Conservation (phyloP, 2,888 invertebrate genomes). For the Coelopa pilipes region DNA sequence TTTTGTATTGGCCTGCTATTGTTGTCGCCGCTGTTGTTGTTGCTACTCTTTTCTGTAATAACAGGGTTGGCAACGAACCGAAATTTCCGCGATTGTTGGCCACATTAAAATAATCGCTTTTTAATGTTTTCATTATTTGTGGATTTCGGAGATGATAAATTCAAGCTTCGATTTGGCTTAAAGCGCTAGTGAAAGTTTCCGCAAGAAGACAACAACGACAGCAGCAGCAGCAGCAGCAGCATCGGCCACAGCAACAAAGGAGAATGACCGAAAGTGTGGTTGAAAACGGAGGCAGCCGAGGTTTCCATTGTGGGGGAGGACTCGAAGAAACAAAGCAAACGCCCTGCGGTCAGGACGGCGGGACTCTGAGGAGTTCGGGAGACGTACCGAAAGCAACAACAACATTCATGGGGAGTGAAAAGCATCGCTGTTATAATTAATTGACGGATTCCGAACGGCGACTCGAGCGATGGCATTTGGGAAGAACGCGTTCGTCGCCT, state of each 20-base stretch:
- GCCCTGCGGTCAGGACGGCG: not conserved
- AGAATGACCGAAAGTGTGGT: not conserved
- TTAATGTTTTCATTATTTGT: slow-evolving; percentile 23
- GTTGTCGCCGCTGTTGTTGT: not conserved
- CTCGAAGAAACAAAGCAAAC: not conserved
- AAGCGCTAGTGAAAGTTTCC: slow-evolving; percentile 1
- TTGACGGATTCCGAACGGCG: not conserved
- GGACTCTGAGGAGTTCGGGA: too few relatives aligned
- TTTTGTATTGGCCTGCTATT: too few relatives aligned
- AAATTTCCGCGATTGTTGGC: slow-evolving; percentile 8
- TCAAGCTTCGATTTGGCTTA: not conserved
- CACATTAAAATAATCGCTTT: slow-evolving; percentile 21
- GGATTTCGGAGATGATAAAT: slow-evolving; percentile 6
- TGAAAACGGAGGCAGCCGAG: not conserved
- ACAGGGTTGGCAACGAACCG: not conserved
- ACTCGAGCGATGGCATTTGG: too few relatives aligned
- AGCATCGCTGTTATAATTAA: not conserved
- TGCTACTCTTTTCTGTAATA: not conserved
- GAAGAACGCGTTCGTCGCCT: not conserved
- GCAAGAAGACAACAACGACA: not conserved
- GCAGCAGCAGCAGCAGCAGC: too few relatives aligned
- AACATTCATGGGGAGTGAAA: too few relatives aligned
- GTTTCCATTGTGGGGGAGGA: not conserved
- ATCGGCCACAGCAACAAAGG: not conserved
- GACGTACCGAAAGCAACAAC: too few relatives aligned